Evolutionary conservation across 1,140 invertebrate genomes (phyloP).

Genomic region (Zeugodacus cucurbitae): DNA sequence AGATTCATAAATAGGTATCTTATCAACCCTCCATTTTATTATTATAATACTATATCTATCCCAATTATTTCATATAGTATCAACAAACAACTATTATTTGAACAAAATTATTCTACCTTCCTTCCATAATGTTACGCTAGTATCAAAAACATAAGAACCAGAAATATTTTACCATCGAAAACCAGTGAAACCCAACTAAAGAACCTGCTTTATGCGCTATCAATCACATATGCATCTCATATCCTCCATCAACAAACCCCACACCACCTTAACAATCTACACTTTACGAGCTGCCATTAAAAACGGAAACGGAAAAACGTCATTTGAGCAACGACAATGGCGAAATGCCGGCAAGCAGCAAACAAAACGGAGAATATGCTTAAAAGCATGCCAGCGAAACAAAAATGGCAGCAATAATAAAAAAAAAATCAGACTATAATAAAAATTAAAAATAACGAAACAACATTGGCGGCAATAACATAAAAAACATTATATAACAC

Average conservation of each 20-base stretch:
- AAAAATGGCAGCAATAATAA: background rate
- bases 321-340: background rate
- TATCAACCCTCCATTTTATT: no score
- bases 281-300: conserved; percentile 35
- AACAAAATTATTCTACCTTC: no score
- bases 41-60: no score
- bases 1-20: no score
- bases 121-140: no score
- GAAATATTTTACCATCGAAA: no score
- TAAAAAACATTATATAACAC: conserved; percentile 31
- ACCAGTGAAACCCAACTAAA: background rate
- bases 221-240: conserved; percentile 11
- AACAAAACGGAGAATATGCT: background rate
- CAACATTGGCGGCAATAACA: conserved; percentile 17
- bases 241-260: background rate
- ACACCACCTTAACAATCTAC: background rate
- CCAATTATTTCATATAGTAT: no score
- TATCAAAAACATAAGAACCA: no score
- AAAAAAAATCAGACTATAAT: conserved; percentile 20
- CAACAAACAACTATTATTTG: no score
- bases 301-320: conserved; percentile 13
- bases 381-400: background rate
- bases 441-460: conserved; percentile 42
- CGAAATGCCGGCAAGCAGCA: background rate
- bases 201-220: background rate